phyloP scores from a whole-genome alignment of 2,797 vertebrate species.

The Pseudochirops cupreus region DNA sequence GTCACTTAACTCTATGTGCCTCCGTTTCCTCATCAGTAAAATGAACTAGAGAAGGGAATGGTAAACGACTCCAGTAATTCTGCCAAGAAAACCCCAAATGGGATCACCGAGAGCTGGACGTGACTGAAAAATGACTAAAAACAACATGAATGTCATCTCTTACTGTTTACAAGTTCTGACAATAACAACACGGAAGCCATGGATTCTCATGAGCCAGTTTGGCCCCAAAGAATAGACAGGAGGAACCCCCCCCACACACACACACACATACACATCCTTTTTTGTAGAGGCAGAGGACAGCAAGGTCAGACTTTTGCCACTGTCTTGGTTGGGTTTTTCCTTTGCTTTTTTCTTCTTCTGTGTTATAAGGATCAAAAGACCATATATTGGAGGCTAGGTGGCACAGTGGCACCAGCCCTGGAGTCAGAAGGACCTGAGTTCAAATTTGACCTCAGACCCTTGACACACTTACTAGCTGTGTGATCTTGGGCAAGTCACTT shows the following conservation, averaged over 20 bases:
- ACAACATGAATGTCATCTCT: not conserved
- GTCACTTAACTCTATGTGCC: not conserved
- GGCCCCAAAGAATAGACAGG: not conserved
- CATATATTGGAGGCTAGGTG: not conserved
- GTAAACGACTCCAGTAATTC: not conserved
- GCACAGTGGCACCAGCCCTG: too few species aligned
- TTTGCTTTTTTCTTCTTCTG: not conserved
- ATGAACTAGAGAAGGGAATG: not conserved
- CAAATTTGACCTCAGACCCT: too few species aligned
- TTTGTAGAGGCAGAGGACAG: not conserved
- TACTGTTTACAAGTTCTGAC: not conserved
- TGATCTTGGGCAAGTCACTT: too few species aligned
- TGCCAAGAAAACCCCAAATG: not conserved
- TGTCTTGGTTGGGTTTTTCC: not conserved
- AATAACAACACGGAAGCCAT: not conserved
- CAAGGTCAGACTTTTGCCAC: not conserved
- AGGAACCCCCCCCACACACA: not conserved
- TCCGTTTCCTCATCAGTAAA: not conserved
- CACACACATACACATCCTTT: not conserved
- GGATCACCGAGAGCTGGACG: not conserved
- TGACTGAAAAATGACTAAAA: not conserved
- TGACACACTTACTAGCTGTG: too few species aligned
- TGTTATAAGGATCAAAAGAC: not conserved
- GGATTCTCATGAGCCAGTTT: not conserved
- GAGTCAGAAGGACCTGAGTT: too few species aligned